These are phyloP conservation scores for Malurus alboscapulatus DNA, from an alignment of 2,113 vertebrate genomes.

Conservation along the genomic window DNA sequence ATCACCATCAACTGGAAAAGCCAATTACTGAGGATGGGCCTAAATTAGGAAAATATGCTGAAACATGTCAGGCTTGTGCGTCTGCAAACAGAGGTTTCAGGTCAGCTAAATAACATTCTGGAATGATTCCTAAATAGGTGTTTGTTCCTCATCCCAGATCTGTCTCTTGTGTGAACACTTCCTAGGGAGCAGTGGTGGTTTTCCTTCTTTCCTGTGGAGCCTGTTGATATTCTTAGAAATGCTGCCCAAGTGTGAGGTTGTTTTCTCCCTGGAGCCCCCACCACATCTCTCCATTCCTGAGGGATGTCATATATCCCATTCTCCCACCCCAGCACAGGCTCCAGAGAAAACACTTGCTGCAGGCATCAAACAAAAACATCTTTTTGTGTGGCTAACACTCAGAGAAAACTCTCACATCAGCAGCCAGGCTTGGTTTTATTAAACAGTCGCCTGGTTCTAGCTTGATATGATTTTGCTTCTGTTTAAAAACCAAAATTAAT, in stretches of 20 bases:
- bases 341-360: background rate
- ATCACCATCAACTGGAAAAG: background rate
- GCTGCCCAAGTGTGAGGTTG: background rate
- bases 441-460: background rate
- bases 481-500: background rate
- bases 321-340: background rate
- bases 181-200: background rate
- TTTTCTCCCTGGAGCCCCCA: background rate
- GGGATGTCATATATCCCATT: background rate
- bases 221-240: background rate
- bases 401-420: background rate
- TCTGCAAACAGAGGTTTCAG: background rate
- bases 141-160: background rate
- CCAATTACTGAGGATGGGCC: background rate
- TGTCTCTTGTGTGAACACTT: background rate
- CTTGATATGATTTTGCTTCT: background rate
- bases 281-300: background rate
- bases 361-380: background rate
- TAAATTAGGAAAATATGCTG: background rate
- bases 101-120: background rate
- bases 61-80: background rate
- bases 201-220: background rate
- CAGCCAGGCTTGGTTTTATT: background rate
- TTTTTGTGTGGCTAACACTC: background rate
- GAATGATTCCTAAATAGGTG: background rate